Percentiles rank a stretch among this genome's conserved stretches.
These are phyloP conservation scores for Volucella inflata DNA, from an alignment of 2,888 invertebrate genomes.

Conservation along the genomic window DNA sequence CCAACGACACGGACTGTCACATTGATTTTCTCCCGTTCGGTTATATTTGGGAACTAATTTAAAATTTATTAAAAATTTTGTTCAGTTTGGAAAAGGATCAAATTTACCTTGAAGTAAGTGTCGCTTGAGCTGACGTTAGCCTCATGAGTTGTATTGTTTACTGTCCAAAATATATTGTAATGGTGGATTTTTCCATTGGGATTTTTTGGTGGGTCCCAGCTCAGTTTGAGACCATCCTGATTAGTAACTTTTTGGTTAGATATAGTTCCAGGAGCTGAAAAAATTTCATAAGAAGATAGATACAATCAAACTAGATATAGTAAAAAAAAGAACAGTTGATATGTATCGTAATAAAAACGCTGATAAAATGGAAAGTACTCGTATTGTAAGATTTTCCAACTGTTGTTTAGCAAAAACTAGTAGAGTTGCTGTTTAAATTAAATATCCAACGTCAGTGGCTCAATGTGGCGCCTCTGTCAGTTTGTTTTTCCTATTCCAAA, in stretches of 20 bases:
- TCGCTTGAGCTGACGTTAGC: slow-evolving; percentile 78
- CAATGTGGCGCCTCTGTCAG: too few relatives aligned
- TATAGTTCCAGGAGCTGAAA: slow-evolving; percentile 82
- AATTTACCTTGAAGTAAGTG: slow-evolving; percentile 78
- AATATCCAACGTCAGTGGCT: too few relatives aligned
- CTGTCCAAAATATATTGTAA: slow-evolving; percentile 82
- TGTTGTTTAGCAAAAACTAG: too few relatives aligned
- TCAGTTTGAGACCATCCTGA: slow-evolving; percentile 81
- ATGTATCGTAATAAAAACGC: too few relatives aligned
- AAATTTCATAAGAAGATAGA: neutral
- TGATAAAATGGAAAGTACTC: too few relatives aligned
- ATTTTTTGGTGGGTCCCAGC: slow-evolving; percentile 82
- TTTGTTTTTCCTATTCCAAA: too few relatives aligned
- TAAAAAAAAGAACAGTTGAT: too few relatives aligned
- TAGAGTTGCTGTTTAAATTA: too few relatives aligned
- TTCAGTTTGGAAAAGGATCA: neutral
- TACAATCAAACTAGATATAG: neutral
- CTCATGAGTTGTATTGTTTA: slow-evolving; percentile 81
- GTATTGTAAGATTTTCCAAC: too few relatives aligned
- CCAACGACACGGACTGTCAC: slow-evolving; percentile 83
- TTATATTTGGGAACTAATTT: slow-evolving; percentile 82
- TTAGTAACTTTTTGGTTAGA: slow-evolving; percentile 80
- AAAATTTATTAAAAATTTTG: neutral
- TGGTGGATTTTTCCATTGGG: slow-evolving; percentile 82
- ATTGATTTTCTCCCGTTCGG: slow-evolving; percentile 82